phyloP scores from a whole-genome alignment of 2,113 vertebrate genomes.

The Taurulus bubalis region DNA sequence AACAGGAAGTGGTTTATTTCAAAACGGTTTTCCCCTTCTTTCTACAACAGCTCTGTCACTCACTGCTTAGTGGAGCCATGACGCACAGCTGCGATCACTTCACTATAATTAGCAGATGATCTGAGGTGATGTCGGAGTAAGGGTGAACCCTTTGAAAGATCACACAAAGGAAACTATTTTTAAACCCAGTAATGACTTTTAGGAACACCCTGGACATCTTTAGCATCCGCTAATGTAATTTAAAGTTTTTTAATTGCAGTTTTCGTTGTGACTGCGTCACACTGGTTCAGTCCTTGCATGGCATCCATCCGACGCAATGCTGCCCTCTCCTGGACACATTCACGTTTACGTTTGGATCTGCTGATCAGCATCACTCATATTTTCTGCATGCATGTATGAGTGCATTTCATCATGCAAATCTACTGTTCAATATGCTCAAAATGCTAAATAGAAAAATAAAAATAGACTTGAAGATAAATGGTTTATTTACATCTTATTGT shows the following conservation, averaged over 20 bases:
- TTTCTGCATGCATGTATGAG: neutral
- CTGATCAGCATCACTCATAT: neutral
- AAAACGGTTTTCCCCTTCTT: neutral
- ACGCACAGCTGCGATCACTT: neutral
- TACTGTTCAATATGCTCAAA: neutral
- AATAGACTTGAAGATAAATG: neutral
- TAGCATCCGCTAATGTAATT: neutral
- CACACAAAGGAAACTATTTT: neutral
- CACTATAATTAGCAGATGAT: neutral
- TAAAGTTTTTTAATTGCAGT: neutral
- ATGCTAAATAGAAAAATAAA: too few relatives aligned
- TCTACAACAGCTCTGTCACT: neutral
- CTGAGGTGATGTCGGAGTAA: neutral
- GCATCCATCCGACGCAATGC: neutral
- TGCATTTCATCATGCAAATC: neutral
- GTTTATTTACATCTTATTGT: neutral
- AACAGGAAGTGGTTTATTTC: neutral
- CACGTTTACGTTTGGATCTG: neutral
- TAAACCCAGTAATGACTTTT: neutral
- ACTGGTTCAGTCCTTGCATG: neutral
- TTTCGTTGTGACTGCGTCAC: neutral
- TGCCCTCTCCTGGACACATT: conserved; percentile 30
- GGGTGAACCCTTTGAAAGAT: neutral
- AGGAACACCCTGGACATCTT: neutral
- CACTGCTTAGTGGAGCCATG: neutral